Evolutionary conservation across 2,797 vertebrate genomes (phyloP), one percentile per base, ranked within the genome.

Genomic region (Melanogrammus aeglefinus): DNA sequence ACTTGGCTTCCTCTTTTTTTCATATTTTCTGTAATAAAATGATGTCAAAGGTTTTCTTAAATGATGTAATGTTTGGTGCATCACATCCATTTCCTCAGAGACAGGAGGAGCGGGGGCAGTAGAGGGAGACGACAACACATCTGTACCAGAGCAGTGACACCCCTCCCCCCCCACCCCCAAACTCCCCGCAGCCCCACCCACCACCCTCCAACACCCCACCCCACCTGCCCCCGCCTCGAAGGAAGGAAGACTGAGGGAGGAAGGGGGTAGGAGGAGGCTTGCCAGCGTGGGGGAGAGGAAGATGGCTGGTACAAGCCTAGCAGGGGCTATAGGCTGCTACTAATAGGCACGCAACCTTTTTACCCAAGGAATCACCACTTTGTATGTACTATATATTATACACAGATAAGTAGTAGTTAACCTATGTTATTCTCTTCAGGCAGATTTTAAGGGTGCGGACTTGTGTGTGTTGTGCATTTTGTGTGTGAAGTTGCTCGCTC

Each of bases 41-140:
- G 9, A 66, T 4, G 24, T 27, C n/a, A 0, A 6, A 63, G 21
- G 18, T 6, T 6, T n/a, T n/a, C 6, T 63, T 1, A 63, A 63
- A 63, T 63, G 21, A 63, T 63, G 57, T 27, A 27, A 31, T 72
- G 13, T 72, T 35, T 4, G 14, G 27, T 24, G 27, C 70, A 31
- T 35, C 31, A 16, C 70, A 21, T 35, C 29, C 31, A 4, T 90
- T 83, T 88, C 91, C 91, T 85, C 81, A 94, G 94, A 92, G 90
- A 83, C 93, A 92, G 92, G 94, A 89, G 92, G 94, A 94, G 89
- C 93, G 91, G 89, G 94, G 92, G 82, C 92, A 94, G 90, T 92
- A 92, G 92, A 91, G 85, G 83, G 90, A 84, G 91, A 93, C 66
- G 83, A 91, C 88, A 83, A 91, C 89, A 93, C 93, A 85, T 92